Conservation (phyloP, 2,797 vertebrate species). For the Linurgus olivaceus region DNA sequence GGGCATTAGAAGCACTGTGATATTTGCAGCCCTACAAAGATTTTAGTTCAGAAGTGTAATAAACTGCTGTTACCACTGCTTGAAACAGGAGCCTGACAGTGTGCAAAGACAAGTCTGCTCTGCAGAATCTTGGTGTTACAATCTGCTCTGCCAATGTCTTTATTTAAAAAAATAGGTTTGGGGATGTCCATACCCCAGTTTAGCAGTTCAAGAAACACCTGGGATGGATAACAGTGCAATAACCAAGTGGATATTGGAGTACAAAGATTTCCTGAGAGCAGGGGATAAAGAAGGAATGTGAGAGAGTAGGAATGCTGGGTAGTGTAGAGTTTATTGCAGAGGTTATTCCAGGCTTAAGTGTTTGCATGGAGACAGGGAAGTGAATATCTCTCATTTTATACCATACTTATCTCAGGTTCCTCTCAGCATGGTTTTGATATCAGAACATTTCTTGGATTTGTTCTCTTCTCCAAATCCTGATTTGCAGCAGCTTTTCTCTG, state of each 20-base stretch:
- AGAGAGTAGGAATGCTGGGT: background rate
- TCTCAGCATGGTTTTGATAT: background rate
- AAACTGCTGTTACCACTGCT: background rate
- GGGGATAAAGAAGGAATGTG: conserved; percentile 28
- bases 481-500: background rate
- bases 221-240: background rate
- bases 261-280: background rate
- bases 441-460: background rate
- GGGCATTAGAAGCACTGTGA: background rate
- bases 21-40: background rate
- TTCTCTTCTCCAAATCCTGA: background rate
- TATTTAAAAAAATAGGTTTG: background rate
- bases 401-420: background rate
- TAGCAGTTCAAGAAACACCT: background rate
- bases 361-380: background rate
- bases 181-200: background rate
- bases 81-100: background rate
- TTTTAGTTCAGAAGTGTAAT: background rate
- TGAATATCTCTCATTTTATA: background rate
- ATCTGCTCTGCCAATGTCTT: background rate
- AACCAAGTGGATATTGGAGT: background rate
- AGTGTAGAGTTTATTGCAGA: background rate
- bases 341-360: background rate
- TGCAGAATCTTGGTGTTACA: background rate
- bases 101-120: background rate